Percentiles rank a stretch among this genome's conserved stretches.
Conservation (phyloP, 1,140 invertebrate genomes). For the Stenopsyche tienmushanensis region DNA sequence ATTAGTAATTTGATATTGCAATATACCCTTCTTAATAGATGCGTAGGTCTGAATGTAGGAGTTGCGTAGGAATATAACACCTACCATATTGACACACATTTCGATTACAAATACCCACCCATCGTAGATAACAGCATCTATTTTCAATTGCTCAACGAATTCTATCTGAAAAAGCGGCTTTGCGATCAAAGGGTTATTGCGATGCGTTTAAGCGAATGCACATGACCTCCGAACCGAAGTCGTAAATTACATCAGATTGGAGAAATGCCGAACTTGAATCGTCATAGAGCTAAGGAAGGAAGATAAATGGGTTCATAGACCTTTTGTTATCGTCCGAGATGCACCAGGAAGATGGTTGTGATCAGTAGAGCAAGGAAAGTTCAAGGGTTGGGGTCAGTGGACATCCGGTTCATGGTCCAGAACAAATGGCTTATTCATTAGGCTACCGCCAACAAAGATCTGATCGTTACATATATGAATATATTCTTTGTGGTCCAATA, state of each 20-base stretch:
- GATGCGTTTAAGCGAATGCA: too few relatives aligned
- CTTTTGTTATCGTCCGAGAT: background rate
- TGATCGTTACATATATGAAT: background rate
- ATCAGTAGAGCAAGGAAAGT: conserved; percentile 12
- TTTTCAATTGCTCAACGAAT: too few relatives aligned
- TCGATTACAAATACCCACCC: background rate
- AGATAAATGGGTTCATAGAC: too few relatives aligned
- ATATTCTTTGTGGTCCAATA: conserved; percentile 7
- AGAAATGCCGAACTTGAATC: too few relatives aligned
- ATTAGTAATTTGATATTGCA: too few relatives aligned
- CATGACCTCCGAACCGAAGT: too few relatives aligned
- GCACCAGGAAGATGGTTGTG: background rate
- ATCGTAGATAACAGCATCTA: background rate
- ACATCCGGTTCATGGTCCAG: conserved; percentile 2
- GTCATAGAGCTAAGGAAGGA: too few relatives aligned
- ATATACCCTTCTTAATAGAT: conserved; percentile 1
- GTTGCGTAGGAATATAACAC: conserved; percentile 13
- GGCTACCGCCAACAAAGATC: background rate
- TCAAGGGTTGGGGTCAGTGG: conserved; percentile 27
- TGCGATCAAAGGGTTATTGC: too few relatives aligned
- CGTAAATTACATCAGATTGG: background rate
- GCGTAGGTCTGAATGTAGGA: conserved; percentile 12
- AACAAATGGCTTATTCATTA: conserved; percentile 26
- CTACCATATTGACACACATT: conserved; percentile 18
- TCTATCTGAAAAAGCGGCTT: too few relatives aligned